Evolutionary conservation across 2,113 vertebrate genomes (phyloP).

Genomic region (Pelecanoides urinatrix): DNA sequence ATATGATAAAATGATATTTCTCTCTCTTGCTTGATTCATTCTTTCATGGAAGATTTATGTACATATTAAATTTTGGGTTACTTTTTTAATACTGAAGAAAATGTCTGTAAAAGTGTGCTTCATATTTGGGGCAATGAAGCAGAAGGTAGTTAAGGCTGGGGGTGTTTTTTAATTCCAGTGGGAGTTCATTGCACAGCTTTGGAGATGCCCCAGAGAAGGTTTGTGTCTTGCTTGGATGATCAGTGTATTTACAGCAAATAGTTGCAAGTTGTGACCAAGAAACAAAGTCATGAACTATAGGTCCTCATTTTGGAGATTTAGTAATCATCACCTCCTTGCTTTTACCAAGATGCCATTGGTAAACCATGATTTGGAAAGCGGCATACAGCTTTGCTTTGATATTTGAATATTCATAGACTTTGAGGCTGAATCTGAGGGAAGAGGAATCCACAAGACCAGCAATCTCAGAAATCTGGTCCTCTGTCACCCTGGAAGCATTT

Average conservation of each 20-base stretch:
- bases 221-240: background rate
- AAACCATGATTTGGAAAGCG: background rate
- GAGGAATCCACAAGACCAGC: background rate
- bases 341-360: background rate
- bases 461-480: background rate
- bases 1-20: background rate
- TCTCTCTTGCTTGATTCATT: background rate
- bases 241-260: background rate
- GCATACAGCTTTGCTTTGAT: background rate
- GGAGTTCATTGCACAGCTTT: background rate
- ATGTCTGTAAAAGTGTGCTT: background rate
- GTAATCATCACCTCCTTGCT: background rate
- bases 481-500: background rate
- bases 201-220: background rate
- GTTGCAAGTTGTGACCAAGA: background rate
- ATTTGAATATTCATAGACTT: background rate
- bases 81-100: background rate
- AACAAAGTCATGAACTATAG: background rate
- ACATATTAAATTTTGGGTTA: background rate
- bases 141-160: background rate
- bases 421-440: background rate
- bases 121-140: background rate
- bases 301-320: background rate
- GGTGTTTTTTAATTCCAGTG: background rate
- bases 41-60: background rate